Conservation (phyloP, 2,113 vertebrate genomes). For the Anguilla rostrata region DNA sequence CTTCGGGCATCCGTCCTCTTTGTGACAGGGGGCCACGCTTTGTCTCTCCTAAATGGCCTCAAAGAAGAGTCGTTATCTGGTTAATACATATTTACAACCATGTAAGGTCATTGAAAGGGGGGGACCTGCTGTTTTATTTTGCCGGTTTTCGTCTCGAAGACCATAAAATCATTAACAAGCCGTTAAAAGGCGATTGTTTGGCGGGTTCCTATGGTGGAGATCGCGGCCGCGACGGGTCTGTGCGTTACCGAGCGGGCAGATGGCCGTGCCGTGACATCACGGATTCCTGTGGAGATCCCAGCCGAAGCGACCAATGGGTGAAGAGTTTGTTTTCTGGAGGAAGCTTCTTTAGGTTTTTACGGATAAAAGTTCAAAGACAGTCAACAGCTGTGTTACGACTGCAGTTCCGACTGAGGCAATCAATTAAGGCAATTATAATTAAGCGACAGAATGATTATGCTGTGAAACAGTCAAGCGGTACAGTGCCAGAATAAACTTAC, state of each 20-base stretch:
- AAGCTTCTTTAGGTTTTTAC: slow-evolving; percentile 23
- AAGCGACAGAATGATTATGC: too few species aligned
- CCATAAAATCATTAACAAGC: slow-evolving; percentile 88
- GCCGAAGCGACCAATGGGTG: slow-evolving; percentile 15
- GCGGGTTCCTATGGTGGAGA: slow-evolving; percentile 49
- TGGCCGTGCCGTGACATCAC: slow-evolving; percentile 58
- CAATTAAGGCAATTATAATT: too few species aligned
- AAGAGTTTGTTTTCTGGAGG: slow-evolving; percentile 25
- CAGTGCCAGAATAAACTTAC: too few species aligned
- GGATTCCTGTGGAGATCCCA: slow-evolving; percentile 46
- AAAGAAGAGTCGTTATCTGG: slow-evolving; percentile 86
- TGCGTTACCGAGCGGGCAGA: slow-evolving; percentile 66
- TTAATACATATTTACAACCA: slow-evolving; percentile 93
- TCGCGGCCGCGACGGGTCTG: slow-evolving; percentile 60
- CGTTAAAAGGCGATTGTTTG: slow-evolving; percentile 72
- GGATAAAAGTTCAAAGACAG: neutral
- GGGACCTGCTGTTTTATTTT: slow-evolving; percentile 86
- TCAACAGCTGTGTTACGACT: too few species aligned
- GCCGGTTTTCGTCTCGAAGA: slow-evolving; percentile 73
- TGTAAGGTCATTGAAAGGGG: slow-evolving; percentile 80
- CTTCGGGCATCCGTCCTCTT: slow-evolving; percentile 74
- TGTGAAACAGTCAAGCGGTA: too few species aligned
- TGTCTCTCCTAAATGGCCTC: slow-evolving; percentile 80
- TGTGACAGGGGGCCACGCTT: slow-evolving; percentile 72
- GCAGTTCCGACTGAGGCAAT: too few species aligned